phyloP scores from a whole-genome alignment of 2,888 invertebrate species.

The Dusona sp. region DNA sequence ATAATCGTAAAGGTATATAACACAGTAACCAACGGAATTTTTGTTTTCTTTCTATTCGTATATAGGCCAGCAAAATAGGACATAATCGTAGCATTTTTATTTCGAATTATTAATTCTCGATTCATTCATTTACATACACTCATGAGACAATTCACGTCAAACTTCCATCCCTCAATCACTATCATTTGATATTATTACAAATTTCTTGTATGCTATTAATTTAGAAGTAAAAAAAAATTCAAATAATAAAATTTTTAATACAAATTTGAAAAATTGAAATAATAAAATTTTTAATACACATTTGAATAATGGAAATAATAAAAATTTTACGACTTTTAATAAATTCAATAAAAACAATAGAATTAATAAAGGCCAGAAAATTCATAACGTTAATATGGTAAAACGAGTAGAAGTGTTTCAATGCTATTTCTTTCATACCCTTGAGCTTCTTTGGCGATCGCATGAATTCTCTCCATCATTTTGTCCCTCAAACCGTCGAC shows the following conservation, averaged over 20 bases:
- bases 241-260: neutral
- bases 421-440: conserved; percentile 73
- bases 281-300: neutral
- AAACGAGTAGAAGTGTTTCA: neutral
- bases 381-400: neutral
- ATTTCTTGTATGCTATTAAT: neutral
- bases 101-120: conserved; percentile 30
- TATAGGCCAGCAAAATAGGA: conserved; percentile 51
- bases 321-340: neutral
- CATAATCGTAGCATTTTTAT: conserved; percentile 35
- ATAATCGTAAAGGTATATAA: conserved; percentile 36
- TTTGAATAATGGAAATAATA: neutral
- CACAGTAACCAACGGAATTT: conserved; percentile 15
- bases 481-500: conserved; percentile 78
- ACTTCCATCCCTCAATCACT: neutral
- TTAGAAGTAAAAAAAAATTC: neutral
- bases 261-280: no score
- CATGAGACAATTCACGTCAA: neutral
- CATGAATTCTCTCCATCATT: conserved; percentile 78
- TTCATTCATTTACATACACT: neutral
- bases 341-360: neutral
- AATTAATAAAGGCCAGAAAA: neutral
- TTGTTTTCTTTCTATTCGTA: conserved; percentile 13
- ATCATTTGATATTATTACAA: neutral
- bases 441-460: conserved; percentile 77